Evolutionary conservation across 1,140 invertebrate genomes (phyloP).

Genomic region (honey bee (Apis mellifera)): DNA sequence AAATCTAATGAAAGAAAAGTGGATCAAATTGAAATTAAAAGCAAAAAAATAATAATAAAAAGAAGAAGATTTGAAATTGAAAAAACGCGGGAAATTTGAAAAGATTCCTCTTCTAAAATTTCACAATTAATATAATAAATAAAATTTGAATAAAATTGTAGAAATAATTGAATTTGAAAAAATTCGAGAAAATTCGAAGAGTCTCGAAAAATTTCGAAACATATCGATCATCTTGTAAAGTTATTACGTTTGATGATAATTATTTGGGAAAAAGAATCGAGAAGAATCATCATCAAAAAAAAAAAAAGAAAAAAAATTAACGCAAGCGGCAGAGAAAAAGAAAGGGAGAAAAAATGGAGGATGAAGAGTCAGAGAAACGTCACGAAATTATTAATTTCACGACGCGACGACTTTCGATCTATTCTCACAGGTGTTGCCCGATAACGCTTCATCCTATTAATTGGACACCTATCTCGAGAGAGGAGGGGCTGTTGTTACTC

Average conservation of each 20-base stretch:
- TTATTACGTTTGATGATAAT: no score
- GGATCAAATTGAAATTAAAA: no score
- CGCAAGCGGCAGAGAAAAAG: neutral
- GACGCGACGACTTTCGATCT: conserved; percentile 17
- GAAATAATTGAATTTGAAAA: no score
- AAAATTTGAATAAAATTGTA: no score
- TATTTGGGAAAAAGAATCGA: neutral
- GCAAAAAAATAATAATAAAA: no score
- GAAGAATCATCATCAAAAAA: neutral
- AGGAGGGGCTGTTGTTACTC: neutral
- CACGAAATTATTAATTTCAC: conserved; percentile 29
- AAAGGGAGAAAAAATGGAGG: neutral
- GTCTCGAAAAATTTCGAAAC: no score
- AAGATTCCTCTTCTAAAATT: no score
- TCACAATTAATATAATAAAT: no score
- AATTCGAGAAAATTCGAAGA: no score
- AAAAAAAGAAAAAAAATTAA: neutral
- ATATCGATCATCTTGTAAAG: no score
- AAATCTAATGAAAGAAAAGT: neutral
- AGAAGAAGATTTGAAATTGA: no score
- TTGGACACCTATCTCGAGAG: conserved; percentile 21
- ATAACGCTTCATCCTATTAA: conserved; percentile 27
- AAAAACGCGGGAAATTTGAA: no score
- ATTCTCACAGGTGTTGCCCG: neutral
- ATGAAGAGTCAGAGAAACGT: neutral